These are phyloP conservation scores for Nyctibius grandis DNA, from an alignment of 2,797 vertebrate species.

Conservation along the genomic window DNA sequence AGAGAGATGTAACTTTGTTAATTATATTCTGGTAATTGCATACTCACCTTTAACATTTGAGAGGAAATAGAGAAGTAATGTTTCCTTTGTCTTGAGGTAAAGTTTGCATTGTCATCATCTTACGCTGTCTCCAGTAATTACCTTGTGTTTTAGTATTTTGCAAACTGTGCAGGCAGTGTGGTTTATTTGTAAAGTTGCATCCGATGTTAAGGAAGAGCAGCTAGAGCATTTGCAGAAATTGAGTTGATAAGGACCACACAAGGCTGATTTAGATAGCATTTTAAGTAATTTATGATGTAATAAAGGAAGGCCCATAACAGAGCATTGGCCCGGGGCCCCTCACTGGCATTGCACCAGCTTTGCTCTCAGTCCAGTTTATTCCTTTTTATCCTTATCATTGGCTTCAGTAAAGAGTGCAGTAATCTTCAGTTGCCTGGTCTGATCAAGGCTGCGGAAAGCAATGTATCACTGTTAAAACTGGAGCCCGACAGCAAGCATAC, in stretches of 20 bases:
- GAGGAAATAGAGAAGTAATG: neutral
- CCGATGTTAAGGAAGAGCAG: neutral
- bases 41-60: slow-evolving; percentile 3
- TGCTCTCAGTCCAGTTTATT: neutral
- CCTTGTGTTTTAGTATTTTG: neutral
- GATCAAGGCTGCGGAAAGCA: neutral
- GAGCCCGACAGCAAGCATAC: neutral
- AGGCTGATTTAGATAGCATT: neutral
- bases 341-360: neutral
- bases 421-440: neutral
- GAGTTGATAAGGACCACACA: neutral
- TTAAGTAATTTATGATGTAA: neutral
- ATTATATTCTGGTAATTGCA: slow-evolving; percentile 50
- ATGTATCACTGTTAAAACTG: neutral
- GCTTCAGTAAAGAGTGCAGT: neutral
- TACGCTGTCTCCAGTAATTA: neutral
- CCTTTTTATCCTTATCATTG: neutral
- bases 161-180: neutral
- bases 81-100: slow-evolving; percentile 17
- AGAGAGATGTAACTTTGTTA: slow-evolving; percentile 16
- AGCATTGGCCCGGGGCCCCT: neutral
- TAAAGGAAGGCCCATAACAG: neutral
- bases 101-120: slow-evolving; percentile 3
- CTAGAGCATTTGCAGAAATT: neutral
- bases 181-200: neutral